These are phyloP conservation scores for Diabrotica virgifera DNA, from an alignment of 1,140 invertebrate species.

Conservation along the genomic window DNA sequence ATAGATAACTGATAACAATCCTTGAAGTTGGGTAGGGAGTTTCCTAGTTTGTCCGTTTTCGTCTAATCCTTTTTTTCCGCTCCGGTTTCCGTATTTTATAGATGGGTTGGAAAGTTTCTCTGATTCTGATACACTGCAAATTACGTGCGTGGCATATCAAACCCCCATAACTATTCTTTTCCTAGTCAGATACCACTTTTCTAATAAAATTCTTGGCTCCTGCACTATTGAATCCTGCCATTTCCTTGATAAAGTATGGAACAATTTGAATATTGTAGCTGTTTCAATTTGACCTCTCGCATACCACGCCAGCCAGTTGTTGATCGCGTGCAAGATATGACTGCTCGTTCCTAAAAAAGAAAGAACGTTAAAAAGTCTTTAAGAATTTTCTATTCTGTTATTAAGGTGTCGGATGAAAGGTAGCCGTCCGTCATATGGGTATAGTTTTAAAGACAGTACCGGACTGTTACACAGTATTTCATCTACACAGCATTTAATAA, in stretches of 20 bases:
- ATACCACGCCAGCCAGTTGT: neutral
- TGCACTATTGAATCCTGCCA: neutral
- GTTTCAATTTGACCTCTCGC: constrained; percentile 1
- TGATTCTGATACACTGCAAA: too few relatives aligned
- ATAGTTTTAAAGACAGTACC: neutral
- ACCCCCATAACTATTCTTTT: too few relatives aligned
- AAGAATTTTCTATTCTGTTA: neutral
- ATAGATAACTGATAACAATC: too few relatives aligned
- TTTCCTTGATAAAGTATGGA: neutral
- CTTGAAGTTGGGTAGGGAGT: too few relatives aligned
- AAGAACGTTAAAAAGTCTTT: neutral
- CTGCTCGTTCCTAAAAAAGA: neutral
- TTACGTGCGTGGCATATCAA: too few relatives aligned
- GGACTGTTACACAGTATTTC: neutral
- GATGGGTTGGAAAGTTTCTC: too few relatives aligned
- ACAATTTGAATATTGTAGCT: neutral
- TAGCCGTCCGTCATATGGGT: neutral
- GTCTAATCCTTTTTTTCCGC: too few relatives aligned
- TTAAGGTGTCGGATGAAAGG: neutral
- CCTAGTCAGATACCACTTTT: too few relatives aligned
- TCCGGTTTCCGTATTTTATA: too few relatives aligned
- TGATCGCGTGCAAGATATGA: neutral
- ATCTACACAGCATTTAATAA: too few relatives aligned
- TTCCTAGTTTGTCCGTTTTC: too few relatives aligned
- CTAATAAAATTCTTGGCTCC: neutral